Evolutionary conservation across 2,888 invertebrate genomes (phyloP).

Genomic region (Trichopria drosophilae): DNA sequence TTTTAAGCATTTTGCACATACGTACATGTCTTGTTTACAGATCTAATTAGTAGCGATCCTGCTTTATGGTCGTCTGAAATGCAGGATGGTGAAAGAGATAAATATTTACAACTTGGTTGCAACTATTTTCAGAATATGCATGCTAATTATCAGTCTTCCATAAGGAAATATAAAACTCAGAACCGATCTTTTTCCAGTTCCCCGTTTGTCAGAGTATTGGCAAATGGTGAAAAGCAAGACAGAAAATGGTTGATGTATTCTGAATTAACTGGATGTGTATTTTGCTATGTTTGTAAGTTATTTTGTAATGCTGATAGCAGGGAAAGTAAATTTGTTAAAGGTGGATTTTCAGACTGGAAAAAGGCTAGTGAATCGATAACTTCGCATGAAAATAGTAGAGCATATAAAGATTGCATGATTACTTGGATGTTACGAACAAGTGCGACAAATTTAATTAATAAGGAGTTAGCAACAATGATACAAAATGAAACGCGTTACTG

Average conservation of each 20-base stretch:
- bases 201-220: neutral
- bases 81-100: too few relatives aligned
- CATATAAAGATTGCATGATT: neutral
- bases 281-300: constrained; percentile 19
- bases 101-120: too few relatives aligned
- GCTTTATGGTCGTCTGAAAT: too few relatives aligned
- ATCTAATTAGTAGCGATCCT: too few relatives aligned
- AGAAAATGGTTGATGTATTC: constrained; percentile 11
- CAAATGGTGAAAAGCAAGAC: constrained; percentile 18
- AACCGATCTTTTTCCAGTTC: constrained; percentile 2
- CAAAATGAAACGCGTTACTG: constrained; percentile 6
- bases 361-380: neutral
- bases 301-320: neutral
- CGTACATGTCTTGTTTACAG: too few relatives aligned
- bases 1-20: too few relatives aligned
- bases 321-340: neutral
- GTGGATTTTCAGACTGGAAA: constrained; percentile 9
- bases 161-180: constrained; percentile 1
- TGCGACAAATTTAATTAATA: neutral
- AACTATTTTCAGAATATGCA: too few relatives aligned
- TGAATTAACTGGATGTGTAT: neutral
- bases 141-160: too few relatives aligned
- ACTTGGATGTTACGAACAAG: neutral
- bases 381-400: constrained; percentile 9
- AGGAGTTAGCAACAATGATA: neutral